phyloP scores from a whole-genome alignment of 1,140 invertebrate species.

The Drosophila busckii region DNA sequence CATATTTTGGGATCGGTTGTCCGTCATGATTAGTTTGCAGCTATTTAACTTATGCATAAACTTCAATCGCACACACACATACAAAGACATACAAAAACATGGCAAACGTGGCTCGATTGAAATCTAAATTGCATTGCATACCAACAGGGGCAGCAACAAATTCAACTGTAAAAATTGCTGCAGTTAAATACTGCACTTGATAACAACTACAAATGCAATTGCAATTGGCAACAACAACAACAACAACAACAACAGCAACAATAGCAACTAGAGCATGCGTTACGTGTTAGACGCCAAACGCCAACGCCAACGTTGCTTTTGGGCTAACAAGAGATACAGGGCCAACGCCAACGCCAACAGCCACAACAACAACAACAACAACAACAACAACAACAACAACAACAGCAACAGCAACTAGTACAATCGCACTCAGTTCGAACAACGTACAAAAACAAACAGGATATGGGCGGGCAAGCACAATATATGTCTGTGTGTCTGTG shows the following conservation, averaged over 20 bases:
- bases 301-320: slow-evolving; percentile 16
- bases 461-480: slow-evolving; percentile 53
- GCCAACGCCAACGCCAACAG: slow-evolving; percentile 19
- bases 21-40: slow-evolving; percentile 10
- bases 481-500: slow-evolving; percentile 26
- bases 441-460: slow-evolving; percentile 58
- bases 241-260: neutral
- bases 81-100: slow-evolving; percentile 24
- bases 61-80: slow-evolving; percentile 31
- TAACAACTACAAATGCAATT: slow-evolving; percentile 40
- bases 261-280: slow-evolving; percentile 48
- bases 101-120: slow-evolving; percentile 56
- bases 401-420: slow-evolving; percentile 19
- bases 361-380: slow-evolving; percentile 8
- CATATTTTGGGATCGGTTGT: slow-evolving; percentile 7
- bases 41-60: slow-evolving; percentile 41
- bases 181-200: slow-evolving; percentile 67
- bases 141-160: slow-evolving; percentile 40
- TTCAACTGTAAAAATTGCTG: slow-evolving; percentile 67
- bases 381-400: slow-evolving; percentile 9
- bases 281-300: slow-evolving; percentile 58
- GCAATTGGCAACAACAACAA: slow-evolving; percentile 8
- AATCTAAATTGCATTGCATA: slow-evolving; percentile 62
- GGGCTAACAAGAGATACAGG: slow-evolving; percentile 54
- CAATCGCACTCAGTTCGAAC: no score